A percentile compares a stretch with the other conserved stretches of the same genome.
Evolutionary conservation across 2,888 invertebrate species (phyloP).

Genomic region (Agonopterix heracliana): DNA sequence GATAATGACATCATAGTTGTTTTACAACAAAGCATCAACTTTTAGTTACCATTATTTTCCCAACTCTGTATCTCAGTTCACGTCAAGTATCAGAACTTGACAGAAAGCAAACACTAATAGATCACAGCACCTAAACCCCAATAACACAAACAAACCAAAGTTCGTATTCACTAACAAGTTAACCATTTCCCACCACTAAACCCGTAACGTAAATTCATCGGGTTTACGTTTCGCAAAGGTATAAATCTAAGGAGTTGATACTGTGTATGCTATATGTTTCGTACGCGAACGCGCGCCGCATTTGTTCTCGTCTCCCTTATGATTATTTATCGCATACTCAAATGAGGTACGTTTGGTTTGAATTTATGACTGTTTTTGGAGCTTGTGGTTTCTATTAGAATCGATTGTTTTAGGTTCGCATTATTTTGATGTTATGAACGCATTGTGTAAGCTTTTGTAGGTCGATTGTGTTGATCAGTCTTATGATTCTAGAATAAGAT

Average conservation of each 20-base stretch:
- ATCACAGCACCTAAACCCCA: too few relatives aligned
- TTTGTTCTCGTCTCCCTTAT: slow-evolving; percentile 27
- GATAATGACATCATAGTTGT: too few relatives aligned
- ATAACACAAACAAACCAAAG: too few relatives aligned
- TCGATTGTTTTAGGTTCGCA: slow-evolving; percentile 6
- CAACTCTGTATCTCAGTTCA: too few relatives aligned
- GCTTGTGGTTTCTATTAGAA: slow-evolving; percentile 10
- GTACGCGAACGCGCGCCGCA: slow-evolving; percentile 9
- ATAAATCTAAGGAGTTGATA: slow-evolving; percentile 35
- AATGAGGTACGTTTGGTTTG: slow-evolving; percentile 17
- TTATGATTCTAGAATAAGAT: too few relatives aligned
- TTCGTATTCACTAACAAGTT: too few relatives aligned
- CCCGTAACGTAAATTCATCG: slow-evolving; percentile 1
- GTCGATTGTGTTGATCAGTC: too few relatives aligned
- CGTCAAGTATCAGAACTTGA: too few relatives aligned
- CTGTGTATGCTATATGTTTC: slow-evolving; percentile 35
- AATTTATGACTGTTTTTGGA: slow-evolving; percentile 14
- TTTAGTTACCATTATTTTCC: too few relatives aligned
- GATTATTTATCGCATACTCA: slow-evolving; percentile 32
- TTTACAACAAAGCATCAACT: too few relatives aligned
- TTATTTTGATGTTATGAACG: neutral
- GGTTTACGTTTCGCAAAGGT: slow-evolving; percentile 28
- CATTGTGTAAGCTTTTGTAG: neutral
- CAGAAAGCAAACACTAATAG: too few relatives aligned
- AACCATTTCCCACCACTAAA: too few relatives aligned